phyloP scores from a whole-genome alignment of 2,888 invertebrate species.

The Poecilus cupreus region DNA sequence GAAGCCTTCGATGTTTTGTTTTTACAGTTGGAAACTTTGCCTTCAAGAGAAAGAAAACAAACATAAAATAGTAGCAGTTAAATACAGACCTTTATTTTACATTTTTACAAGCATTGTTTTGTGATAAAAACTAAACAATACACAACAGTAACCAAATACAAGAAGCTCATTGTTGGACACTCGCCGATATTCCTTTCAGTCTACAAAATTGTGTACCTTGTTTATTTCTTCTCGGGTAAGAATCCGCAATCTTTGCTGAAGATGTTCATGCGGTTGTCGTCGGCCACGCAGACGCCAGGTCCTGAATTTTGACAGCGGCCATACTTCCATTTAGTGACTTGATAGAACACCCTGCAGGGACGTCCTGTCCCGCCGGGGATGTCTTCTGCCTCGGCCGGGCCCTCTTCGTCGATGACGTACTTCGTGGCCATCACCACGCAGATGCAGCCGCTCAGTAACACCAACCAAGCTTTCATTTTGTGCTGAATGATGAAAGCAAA shows the following conservation, averaged over 20 bases:
- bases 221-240: conserved; percentile 4
- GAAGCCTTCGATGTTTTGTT: no score
- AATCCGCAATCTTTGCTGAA: conserved; percentile 53
- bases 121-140: no score
- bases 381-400: background rate
- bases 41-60: no score
- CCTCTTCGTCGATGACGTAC: conserved; percentile 43
- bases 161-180: no score
- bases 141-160: no score
- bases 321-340: conserved; percentile 48
- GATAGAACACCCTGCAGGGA: conserved; percentile 14
- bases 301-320: conserved; percentile 37
- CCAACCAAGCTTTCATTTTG: background rate
- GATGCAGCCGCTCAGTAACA: background rate
- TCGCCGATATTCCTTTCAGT: background rate
- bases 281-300: conserved; percentile 40
- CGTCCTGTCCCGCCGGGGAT: background rate
- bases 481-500: no score
- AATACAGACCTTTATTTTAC: no score
- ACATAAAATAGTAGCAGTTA: no score
- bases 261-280: conserved; percentile 50
- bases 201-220: background rate
- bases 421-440: conserved; percentile 21
- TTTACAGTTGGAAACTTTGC: no score
- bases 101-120: no score